These are phyloP conservation scores for Notodonta dromedarius DNA, from an alignment of 2,888 invertebrate species.

Conservation along the genomic window DNA sequence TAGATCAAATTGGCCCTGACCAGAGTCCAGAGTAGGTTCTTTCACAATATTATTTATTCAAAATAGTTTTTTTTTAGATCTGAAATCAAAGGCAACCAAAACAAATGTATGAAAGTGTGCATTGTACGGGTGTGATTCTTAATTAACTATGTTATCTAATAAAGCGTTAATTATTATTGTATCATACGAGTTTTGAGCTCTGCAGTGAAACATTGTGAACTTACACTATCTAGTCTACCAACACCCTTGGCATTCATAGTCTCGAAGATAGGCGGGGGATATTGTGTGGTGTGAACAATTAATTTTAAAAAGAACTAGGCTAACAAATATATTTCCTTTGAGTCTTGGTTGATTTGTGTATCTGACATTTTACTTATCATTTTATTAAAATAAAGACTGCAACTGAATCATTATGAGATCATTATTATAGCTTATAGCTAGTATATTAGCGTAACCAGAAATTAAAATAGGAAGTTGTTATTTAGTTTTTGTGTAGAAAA, in stretches of 20 bases:
- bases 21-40: no score
- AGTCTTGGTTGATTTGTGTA: no score
- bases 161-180: constrained; percentile 80
- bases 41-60: no score
- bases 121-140: constrained; percentile 61
- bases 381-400: no score
- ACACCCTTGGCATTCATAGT: constrained; percentile 4
- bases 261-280: background rate
- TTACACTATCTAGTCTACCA: constrained; percentile 19
- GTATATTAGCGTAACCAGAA: no score
- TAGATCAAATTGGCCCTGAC: no score
- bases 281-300: background rate
- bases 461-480: no score
- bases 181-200: constrained; percentile 64
- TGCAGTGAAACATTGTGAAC: constrained; percentile 22
- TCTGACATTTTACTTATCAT: no score
- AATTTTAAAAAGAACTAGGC: background rate
- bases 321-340: background rate
- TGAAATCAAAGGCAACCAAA: constrained; percentile 23
- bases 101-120: constrained; percentile 53
- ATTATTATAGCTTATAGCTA: no score
- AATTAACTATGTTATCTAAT: constrained; percentile 61
- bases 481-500: background rate
- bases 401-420: no score
- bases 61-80: constrained; percentile 8